Evolutionary conservation across 2,113 vertebrate species (phyloP), one percentile per base, ranked within the genome.

Genomic region (Desmodus rotundus): DNA sequence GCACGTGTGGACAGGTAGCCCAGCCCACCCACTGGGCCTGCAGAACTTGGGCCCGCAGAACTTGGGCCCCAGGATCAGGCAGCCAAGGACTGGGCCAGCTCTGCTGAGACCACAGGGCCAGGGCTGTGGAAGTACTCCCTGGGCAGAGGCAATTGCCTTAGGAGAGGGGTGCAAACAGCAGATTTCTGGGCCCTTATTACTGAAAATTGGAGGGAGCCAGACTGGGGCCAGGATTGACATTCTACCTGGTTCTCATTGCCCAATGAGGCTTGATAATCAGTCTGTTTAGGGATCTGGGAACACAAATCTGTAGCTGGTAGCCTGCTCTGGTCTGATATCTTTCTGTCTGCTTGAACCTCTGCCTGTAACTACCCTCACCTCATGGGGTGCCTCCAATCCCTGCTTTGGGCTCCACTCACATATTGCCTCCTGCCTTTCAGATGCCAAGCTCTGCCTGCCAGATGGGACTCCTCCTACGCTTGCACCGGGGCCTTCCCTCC

Each of bases 1-100:
- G 31, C 19, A 3, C 0, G 7, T 0, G 17, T 20, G 5, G 36
- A 73, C 15, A 9, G 50, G 10, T 13, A 31, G 47, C 26, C 31
- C 16, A 15, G 45, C 47, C 63, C 45, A 43, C 19, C 52, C 14
- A 3, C 70, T 1, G 1, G 45, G 33, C 11, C 20, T 33, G 43
- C 13, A n/a, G 1, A 38, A 9, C 17, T 16, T 65, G 4, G 13
- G 67, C 33, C 65, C 54, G n/a, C n/a, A n/a, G 1, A 38, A 9
- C 17, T 16, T 65, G 4, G 13, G 67, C 33, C 65, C 54, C 50
- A 33, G 45, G 47, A 43, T n/a, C 43, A 13, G 5, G 9, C 26
- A 58, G 36, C 19, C 41, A 50, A 92, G 61, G 33, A 56, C 52
- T 31, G 13, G 12, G 28, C 33, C 12, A 26, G 31, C 28, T 9